Conservation (phyloP, 2,113 vertebrate species). For the Pogona vitticeps region DNA sequence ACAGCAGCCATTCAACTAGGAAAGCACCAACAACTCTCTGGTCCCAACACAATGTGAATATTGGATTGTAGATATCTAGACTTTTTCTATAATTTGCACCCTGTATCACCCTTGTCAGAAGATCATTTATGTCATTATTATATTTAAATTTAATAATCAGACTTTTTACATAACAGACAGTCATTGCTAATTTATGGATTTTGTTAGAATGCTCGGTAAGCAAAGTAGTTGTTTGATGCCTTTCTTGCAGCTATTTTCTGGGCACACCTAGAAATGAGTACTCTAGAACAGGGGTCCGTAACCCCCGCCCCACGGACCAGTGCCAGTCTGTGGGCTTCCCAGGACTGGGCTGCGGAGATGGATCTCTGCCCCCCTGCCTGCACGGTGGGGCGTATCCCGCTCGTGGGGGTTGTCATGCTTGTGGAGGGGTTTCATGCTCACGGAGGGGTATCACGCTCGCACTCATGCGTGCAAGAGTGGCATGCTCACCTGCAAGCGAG, state of each 20-base stretch:
- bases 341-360: too few relatives aligned
- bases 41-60: not conserved
- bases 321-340: too few relatives aligned
- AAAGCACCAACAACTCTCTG: not conserved
- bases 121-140: not conserved
- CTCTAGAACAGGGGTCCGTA: too few relatives aligned
- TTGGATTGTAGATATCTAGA: not conserved
- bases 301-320: too few relatives aligned
- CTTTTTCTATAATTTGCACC: not conserved
- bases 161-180: not conserved
- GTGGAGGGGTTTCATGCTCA: too few relatives aligned
- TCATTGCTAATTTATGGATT: constrained; percentile 15
- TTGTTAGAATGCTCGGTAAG: not conserved
- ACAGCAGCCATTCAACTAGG: not conserved
- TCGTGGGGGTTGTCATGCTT: too few relatives aligned
- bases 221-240: not conserved
- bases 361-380: too few relatives aligned
- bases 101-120: not conserved
- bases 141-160: not conserved
- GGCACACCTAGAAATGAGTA: constrained; percentile 9
- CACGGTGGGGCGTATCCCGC: too few relatives aligned
- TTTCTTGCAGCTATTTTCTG: not conserved
- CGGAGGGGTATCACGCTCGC: too few relatives aligned
- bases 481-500: too few relatives aligned
- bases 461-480: too few relatives aligned